Evolutionary conservation across 2,797 vertebrate genomes (phyloP), one percentile per base, ranked within the genome.

Genomic region (Cottoperca gobio): DNA sequence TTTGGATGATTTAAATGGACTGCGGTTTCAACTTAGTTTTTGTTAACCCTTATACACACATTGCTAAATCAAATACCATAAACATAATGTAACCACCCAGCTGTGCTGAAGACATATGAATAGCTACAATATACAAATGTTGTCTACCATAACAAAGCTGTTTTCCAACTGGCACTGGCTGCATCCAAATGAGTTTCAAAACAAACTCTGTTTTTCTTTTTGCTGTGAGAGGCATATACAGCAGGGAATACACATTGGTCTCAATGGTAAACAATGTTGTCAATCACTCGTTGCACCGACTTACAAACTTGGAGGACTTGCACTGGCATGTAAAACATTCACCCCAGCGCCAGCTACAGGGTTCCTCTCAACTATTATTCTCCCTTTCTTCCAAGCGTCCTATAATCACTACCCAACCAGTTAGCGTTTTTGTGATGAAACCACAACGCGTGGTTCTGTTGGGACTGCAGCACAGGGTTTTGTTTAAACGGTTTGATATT

Each of bases 211-310:
- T 71, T 83, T 73, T 54, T 55, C 33, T 52, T 70, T 76, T 73
- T 59, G 66, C 46, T 58, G 58, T 59, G 70, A 68, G 70, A 78
- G 58, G 54, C 28, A 78, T 70, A 48, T 31, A 77, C 78, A 78
- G 53, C 26, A 21, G 87, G 70, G 78, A 88, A 78, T 69, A 86
- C 82, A 80, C 81, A 79, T 0, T 23, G 63, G 76, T 82, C 81
- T 85, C 86, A 24, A 26, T 10, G 70, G 83, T 75, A 88, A 90
- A 86, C 76, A 89, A 52, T 46, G 57, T 23, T 83, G 85, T 86
- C 82, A 89, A 78, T 91, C 84, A 88, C 10, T 73, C 23, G 16
- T 69, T 73, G 52, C 46, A 57, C 19, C 60, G 68, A 76, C 70
- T 83, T 76, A 65, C 52, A 78, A 76, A 83, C 46, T 73, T 54